Evolutionary conservation across 1,140 invertebrate species (phyloP), one percentile per base, ranked within the genome.

Genomic region (Aphis craccivora): DNA sequence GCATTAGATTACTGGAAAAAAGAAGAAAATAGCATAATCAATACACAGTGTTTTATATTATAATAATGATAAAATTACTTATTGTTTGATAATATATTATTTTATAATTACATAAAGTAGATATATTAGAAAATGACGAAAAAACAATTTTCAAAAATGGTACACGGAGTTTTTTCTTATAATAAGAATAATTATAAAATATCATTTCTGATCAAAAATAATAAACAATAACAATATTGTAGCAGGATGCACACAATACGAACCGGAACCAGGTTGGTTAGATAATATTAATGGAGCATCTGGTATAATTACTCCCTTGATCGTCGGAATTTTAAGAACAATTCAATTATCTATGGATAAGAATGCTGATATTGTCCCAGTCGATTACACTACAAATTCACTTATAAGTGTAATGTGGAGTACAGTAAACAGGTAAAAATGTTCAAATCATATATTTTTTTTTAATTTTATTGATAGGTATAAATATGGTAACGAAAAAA

Each of bases 401-500:
- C 20, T 90, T 4, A 90, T 90, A 2, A 30, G 48, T 53, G 25
- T 43, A 20, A 90, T 90, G 88, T 90, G 88, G 88, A 51, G 55
- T 90, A 90, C 88, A 14, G 88, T 55, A 8, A 90, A 90, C 11
- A 53, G 88, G 88, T 90, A n/a, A n/a, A n/a, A n/a, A n/a, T n/a
- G n/a, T n/a, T n/a, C n/a, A n/a, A 37, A 83, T 30, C 25, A 83
- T 83, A 23, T 22, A 18, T 35, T 6, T 37, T 88, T n/a, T 9
- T 18, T 53, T n/a, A 23, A 23, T 23, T 55, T 55, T n/a, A 1
- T 30, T 4, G 25, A 60, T 60, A 55, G 53, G 9, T 8, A 90
- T 90, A 35, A 20, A 22, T 37, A 90, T n/a, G 2, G 11, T 5
- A 1, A 48, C 25, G 5, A n/a, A n/a, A n/a, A 9, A 35, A 9